Evolutionary conservation across 2,113 vertebrate species (phyloP).

Genomic region (Epinephelus lanceolatus): DNA sequence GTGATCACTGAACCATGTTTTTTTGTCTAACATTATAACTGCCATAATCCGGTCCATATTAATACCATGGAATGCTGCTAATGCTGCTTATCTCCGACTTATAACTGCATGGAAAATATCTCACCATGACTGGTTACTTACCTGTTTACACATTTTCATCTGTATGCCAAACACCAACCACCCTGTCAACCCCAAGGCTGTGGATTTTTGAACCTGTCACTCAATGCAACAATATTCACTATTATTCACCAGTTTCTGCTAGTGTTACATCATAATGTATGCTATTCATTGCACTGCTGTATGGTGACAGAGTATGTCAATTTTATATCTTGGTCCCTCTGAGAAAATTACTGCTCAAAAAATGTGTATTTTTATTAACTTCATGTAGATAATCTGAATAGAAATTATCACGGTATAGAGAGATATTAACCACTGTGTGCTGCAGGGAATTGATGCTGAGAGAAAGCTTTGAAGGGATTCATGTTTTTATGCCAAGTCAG

Average conservation of each 20-base stretch:
- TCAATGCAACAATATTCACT: conserved; percentile 29
- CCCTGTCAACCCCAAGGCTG: conserved; percentile 33
- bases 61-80: conserved; percentile 94
- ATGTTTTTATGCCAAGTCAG: conserved; percentile 41
- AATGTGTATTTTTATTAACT: not conserved
- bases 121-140: conserved; percentile 65
- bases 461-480: not conserved
- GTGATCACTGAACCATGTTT: conserved; percentile 85
- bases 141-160: conserved; percentile 67
- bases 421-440: not conserved
- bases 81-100: conserved; percentile 76
- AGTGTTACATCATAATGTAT: not conserved
- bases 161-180: conserved; percentile 63
- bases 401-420: not conserved
- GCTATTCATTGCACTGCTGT: conserved; percentile 2
- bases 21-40: conserved; percentile 85
- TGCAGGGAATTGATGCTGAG: conserved; percentile 2
- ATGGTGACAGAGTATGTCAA: not conserved
- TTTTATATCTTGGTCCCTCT: not conserved
- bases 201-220: conserved; percentile 40
- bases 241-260: not conserved
- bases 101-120: conserved; percentile 76
- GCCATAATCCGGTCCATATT: conserved; percentile 92
- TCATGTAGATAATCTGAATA: not conserved
- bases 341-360: not conserved